Base-by-base conservation (phyloP, 2,888 invertebrate species). In the Luperina nickerlii region DNA sequence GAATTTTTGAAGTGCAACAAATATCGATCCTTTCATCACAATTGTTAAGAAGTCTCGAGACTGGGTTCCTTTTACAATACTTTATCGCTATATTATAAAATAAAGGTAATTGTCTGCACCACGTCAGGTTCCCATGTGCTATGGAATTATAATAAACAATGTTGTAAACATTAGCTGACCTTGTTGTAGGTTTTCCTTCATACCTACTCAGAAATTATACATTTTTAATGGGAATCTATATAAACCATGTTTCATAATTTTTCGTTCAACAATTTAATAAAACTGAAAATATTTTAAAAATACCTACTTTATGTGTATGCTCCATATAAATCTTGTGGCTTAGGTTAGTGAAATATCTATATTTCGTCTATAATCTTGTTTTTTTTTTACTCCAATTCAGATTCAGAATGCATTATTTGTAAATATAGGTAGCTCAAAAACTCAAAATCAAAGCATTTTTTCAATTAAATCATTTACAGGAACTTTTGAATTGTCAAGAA, bases 151-250 rank as follows among this genome's bases (percentile, higher is more conserved):
- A 80, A 18, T 42, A 45, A 63, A 57, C n/a, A 72, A 80, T 68
- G 48, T 51, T 83, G 84, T 79, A 69, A 80, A 57, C 42, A 80
- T 63, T 32, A 48, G 27, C 3, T 42, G 38, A 42, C 51, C 38
- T 83, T 38, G 51, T 24, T 18, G 15, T 57, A 54, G 2, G 24
- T n/a, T n/a, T 80, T 68, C 13, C 60, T 54, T 51, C n/a, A 15
- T 51, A 42, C 18, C 15, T 63, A 38, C 20, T 67, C 15, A 38
- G 13, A 63, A 45, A n/a, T 81, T 8, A 69, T 73, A 20, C 13
- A 71, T 62, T 63, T 27, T 72, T 81, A 38, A 69, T 82, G 69
- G 1, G 5, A 32, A 3, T 24, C 57, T 70, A 24, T 69, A 51
- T 57, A 77, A 9, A 63, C 15, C 78, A 68, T 63, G 62, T 77